Base-by-base conservation (phyloP, 2,113 vertebrate genomes). In the Osmerus mordax region DNA sequence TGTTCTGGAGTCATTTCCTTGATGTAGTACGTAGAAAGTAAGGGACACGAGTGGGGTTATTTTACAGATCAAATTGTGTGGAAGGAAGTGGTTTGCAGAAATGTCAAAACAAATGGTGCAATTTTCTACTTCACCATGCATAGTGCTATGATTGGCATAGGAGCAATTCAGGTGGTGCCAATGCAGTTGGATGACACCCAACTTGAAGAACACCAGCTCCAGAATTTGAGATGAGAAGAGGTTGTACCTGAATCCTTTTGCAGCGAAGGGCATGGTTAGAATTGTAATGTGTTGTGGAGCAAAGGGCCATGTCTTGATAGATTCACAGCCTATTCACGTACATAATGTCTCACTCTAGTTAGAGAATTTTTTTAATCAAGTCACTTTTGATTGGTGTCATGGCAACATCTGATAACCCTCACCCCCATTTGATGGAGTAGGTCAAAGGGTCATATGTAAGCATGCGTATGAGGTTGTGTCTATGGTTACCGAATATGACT, bases 401-500 rank as follows among this genome's bases (percentile, higher is more conserved):
- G 55, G n/a, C n/a, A 60, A 60, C 19, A 60, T 60, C 58, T 60
- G 18, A 59, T 59, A 21, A 60, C 23, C 18, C 18, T 69, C 53
- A 32, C 12, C 52, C 36, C 28, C 16, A 55, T 36, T 29, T 16
- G 36, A 65, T 56, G 29, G 65, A 56, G 32, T 9, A 47, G 41
- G 11, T 13, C 12, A 18, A 15, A 1, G 66, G 67, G 65, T 75
- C 65, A 25, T 21, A 60, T 60, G 55, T 56, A 56, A 56, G 55
- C 58, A 60, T 3, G 58, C 19, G 0, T n/a, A 4, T 54, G n/a
- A 18, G 54, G 14, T 18, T 56, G 58, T 18, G n/a, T 58, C 51
- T 32, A 65, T 67, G 58, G 51, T 67, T 15, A 63, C 47, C 59
- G 59, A 71, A 64, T 53, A 62, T 65, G 66, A 73, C 67, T 12